Evolutionary conservation across 2,113 vertebrate genomes (phyloP).

Genomic region (Paramisgurnus dabryanus): DNA sequence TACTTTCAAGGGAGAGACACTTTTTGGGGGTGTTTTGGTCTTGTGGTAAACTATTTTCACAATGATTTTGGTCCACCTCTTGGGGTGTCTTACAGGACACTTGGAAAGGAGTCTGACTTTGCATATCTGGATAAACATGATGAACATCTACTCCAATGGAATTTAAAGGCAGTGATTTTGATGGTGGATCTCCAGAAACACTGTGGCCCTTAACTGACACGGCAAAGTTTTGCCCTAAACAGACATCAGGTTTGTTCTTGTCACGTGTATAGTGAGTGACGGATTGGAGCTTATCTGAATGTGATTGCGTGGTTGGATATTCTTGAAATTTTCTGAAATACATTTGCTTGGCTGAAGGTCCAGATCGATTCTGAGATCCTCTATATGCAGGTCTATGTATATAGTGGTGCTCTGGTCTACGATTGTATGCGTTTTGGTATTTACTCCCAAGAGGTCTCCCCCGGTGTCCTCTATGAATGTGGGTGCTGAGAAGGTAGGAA

Average conservation of each 20-base stretch:
- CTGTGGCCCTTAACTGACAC: neutral
- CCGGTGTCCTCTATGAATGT: conserved; percentile 65
- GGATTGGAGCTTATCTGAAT: neutral
- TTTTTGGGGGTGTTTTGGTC: neutral
- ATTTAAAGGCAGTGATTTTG: neutral
- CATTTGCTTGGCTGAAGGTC: neutral
- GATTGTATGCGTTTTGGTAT: conserved; percentile 85
- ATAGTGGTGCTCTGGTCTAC: conserved; percentile 82
- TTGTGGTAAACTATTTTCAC: neutral
- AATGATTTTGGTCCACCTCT: conserved; percentile 9
- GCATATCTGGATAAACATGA: neutral
- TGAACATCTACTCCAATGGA: neutral
- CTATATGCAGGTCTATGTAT: conserved; percentile 71
- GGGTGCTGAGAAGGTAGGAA: conserved; percentile 52
- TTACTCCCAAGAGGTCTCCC: conserved; percentile 77
- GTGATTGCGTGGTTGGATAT: neutral
- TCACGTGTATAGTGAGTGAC: neutral
- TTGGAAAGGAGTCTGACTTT: neutral
- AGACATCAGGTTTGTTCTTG: neutral
- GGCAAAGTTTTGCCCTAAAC: neutral
- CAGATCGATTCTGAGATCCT: conserved; percentile 24
- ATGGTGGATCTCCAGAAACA: neutral
- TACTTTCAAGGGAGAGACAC: conserved; percentile 1
- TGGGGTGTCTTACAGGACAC: neutral
- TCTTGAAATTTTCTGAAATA: conserved; percentile 15